These are phyloP conservation scores for Eupithecia insigniata DNA, from an alignment of 2,888 invertebrate species.

Conservation along the genomic window DNA sequence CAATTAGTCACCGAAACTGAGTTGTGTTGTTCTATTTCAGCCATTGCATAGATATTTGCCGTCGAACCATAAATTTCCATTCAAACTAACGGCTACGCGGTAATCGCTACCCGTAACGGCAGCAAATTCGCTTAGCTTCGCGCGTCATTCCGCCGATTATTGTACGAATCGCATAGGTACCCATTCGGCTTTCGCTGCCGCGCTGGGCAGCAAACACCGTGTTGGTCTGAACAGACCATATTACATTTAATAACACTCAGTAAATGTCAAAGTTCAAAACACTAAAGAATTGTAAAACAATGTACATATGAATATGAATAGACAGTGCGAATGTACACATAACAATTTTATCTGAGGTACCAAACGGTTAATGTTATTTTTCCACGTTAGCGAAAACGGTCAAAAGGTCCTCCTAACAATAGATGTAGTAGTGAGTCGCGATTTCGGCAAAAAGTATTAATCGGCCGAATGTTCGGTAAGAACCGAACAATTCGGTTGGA, in stretches of 20 bases:
- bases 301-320: background rate
- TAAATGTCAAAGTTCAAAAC: background rate
- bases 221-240: background rate
- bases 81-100: too few relatives aligned
- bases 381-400: background rate
- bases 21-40: too few relatives aligned
- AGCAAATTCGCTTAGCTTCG: too few relatives aligned
- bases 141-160: too few relatives aligned
- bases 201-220: background rate
- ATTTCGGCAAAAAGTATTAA: background rate
- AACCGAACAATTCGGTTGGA: background rate
- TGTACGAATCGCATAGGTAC: too few relatives aligned
- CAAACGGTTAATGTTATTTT: background rate
- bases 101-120: too few relatives aligned
- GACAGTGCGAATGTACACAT: background rate
- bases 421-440: background rate
- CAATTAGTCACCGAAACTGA: too few relatives aligned
- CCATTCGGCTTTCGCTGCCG: too few relatives aligned
- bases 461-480: background rate
- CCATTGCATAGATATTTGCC: too few relatives aligned
- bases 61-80: too few relatives aligned
- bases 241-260: background rate
- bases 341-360: background rate
- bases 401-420: conserved; percentile 2
- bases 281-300: background rate